Conservation (phyloP, 2,113 vertebrate genomes). For the Corvus moneduloides region DNA sequence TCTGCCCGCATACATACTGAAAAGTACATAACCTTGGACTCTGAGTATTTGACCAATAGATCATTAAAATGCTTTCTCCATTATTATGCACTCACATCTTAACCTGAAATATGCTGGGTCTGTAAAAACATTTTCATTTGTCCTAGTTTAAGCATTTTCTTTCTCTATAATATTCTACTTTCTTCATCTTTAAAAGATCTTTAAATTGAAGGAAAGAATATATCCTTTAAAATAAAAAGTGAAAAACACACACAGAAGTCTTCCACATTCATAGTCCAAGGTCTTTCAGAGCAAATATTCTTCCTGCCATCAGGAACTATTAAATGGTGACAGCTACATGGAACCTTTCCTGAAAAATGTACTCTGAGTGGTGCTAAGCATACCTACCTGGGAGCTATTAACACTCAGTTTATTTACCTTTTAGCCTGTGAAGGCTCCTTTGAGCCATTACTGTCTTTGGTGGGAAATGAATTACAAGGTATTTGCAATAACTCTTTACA, state of each 20-base stretch:
- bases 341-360: constrained; percentile 20
- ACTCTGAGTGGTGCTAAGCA: neutral
- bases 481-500: constrained; percentile 1
- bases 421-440: constrained; percentile 7
- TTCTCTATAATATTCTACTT: neutral
- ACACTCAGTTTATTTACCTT: constrained; percentile 15
- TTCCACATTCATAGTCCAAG: neutral
- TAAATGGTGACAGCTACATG: neutral
- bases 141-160: neutral
- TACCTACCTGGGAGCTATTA: constrained; percentile 2
- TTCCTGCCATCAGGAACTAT: neutral
- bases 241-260: neutral
- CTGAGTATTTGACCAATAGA: neutral
- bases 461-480: neutral
- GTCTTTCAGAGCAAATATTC: neutral
- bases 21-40: neutral
- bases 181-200: neutral
- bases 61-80: neutral
- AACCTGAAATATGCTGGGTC: neutral
- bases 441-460: constrained; percentile 8
- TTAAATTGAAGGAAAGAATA: neutral
- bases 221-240: neutral
- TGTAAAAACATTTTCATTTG: neutral
- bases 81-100: neutral
- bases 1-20: neutral